Conservation (phyloP, 2,888 invertebrate genomes). For the Eutolmus rufibarbis region DNA sequence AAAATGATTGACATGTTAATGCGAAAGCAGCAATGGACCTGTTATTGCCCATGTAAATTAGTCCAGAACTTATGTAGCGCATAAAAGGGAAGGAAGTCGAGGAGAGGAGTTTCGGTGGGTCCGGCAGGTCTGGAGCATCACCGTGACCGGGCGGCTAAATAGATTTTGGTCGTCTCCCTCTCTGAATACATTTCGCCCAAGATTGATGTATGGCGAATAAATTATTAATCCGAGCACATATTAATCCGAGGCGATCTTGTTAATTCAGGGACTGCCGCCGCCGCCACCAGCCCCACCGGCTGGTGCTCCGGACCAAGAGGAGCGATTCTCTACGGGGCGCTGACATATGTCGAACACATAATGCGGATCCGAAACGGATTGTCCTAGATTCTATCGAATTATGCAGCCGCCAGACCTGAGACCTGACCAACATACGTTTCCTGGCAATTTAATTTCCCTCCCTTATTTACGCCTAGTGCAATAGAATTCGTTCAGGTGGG, state of each 20-base stretch:
- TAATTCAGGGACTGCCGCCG: background rate
- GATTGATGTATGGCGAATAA: background rate
- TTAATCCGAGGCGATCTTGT: background rate
- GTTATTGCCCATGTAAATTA: slow-evolving; percentile 28
- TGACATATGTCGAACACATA: background rate
- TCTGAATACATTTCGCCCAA: background rate
- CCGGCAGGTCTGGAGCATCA: background rate
- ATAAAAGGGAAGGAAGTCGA: slow-evolving; percentile 7
- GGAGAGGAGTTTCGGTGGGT: background rate
- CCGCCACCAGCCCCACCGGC: background rate
- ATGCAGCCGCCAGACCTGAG: background rate
- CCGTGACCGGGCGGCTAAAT: background rate
- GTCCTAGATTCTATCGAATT: background rate
- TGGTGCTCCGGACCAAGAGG: background rate
- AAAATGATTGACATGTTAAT: slow-evolving; percentile 21
- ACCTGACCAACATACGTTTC: background rate
- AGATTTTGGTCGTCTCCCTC: background rate
- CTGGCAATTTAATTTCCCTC: background rate
- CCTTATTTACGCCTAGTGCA: background rate
- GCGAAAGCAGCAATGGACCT: background rate
- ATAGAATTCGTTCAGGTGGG: background rate
- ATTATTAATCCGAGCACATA: background rate
- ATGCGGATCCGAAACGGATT: background rate
- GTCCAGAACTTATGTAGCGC: slow-evolving; percentile 8
- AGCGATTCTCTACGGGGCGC: background rate